Base-by-base conservation (phyloP, 2,797 vertebrate species). In the Epinephelus malabaricus region DNA sequence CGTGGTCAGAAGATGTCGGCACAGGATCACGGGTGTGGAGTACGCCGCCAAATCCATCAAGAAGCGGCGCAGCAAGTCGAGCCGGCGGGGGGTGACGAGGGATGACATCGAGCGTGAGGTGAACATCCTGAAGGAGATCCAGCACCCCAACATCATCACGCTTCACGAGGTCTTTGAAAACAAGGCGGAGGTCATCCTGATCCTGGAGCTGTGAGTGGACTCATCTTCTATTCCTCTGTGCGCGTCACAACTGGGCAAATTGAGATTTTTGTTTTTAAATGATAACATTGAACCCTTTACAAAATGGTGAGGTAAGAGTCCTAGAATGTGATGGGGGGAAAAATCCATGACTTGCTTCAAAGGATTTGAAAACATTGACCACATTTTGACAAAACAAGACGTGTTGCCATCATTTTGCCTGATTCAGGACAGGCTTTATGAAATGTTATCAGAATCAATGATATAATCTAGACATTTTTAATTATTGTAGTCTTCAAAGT, bases 71-170 rank as follows among this genome's bases (percentile, higher is more conserved):
- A 98, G 97, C 0, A 98, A 97, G 84, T 98, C 98, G 19, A 99
- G 98, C 87, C 96, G 98, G 0, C 95, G 98, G 0, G 98, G 98
- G 0, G 98, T 99, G 74, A 96, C 96, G 62, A 96, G 96, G 7
- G 98, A 99, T 13, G 98, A 99, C 86, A 99, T 99, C 0, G 98
- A 99, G 88, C 94, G 98, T 11, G 98, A 99, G 94, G 98, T 99
- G 69, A 92, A 94, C 95, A 99, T 99, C 91, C 94, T 99, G 53
- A 98, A 97, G 90, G 97, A 98, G 93, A 98, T 99, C 84, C 96
- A 95, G 85, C 98, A 99, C 89, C 96, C 98, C 10, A 99, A 99
- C 71, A 95, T 99, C 93, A 99, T 99, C 88, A 97, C 96, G 0
- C 95, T 99, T 76, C 96, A 98, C 11, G 95, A 99, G 64, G 98